A percentile compares a stretch with the other conserved stretches of the same genome.
phyloP scores from a whole-genome alignment of 1,140 invertebrate species.

The Meteorus sp. region DNA sequence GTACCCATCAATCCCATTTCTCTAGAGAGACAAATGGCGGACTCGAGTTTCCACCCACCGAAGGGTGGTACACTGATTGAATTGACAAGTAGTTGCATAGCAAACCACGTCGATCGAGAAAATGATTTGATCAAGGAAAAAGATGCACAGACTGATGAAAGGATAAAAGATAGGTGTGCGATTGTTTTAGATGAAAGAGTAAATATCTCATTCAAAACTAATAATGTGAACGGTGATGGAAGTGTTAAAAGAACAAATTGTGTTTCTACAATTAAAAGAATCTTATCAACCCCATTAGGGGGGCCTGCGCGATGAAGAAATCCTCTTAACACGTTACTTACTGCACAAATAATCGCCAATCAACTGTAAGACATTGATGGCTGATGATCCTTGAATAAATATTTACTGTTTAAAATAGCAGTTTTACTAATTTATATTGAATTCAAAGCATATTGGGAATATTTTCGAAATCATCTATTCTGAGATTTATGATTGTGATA shows the following conservation, averaged over 20 bases:
- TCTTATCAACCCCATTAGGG: too few relatives aligned
- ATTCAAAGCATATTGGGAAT: too few relatives aligned
- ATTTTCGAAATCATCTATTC: too few relatives aligned
- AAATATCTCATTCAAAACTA: background rate
- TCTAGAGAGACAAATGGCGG: background rate
- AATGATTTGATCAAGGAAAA: background rate
- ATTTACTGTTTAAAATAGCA: too few relatives aligned
- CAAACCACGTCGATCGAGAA: background rate
- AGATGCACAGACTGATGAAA: background rate
- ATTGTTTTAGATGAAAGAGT: background rate
- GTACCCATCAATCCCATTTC: background rate
- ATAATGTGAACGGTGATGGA: background rate
- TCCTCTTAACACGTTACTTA: too few relatives aligned
- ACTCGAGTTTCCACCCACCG: slow-evolving; percentile 10
- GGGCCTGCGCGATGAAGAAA: too few relatives aligned
- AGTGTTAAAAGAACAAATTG: slow-evolving; percentile 30
- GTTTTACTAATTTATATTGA: too few relatives aligned
- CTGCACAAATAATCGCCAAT: too few relatives aligned
- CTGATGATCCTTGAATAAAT: too few relatives aligned
- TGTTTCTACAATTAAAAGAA: slow-evolving; percentile 38
- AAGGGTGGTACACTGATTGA: slow-evolving; percentile 1
- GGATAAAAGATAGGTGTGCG: background rate
- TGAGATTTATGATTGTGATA: too few relatives aligned
- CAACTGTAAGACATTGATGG: too few relatives aligned
- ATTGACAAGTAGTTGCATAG: background rate